These are phyloP conservation scores for Luperina nickerlii DNA, from an alignment of 2,888 invertebrate species.

Conservation along the genomic window DNA sequence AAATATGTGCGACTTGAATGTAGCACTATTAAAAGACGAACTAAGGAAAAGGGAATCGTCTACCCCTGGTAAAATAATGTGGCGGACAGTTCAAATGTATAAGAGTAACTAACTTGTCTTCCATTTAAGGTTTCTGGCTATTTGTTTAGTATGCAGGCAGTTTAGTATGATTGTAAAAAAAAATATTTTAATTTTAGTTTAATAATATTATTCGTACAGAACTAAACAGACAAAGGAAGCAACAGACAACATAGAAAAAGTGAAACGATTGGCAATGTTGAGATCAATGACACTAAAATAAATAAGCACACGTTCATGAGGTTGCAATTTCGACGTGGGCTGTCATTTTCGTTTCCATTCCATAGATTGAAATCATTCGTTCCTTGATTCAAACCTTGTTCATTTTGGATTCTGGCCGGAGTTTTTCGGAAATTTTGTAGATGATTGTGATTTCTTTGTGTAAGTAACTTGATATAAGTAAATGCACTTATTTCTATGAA, in stretches of 20 bases:
- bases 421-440: conserved; percentile 61
- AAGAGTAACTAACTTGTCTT: no score
- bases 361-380: conserved; percentile 69
- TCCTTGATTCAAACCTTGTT: conserved; percentile 68
- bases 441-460: conserved; percentile 61
- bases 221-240: neutral
- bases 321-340: conserved; percentile 86
- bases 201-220: neutral
- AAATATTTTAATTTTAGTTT: neutral
- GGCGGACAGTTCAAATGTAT: neutral
- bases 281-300: conserved; percentile 50
- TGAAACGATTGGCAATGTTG: conserved; percentile 25
- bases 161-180: neutral
- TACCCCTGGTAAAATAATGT: no score
- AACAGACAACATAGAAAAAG: neutral
- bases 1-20: no score
- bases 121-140: neutral
- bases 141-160: neutral
- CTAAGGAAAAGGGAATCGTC: no score
- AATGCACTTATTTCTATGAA: neutral
- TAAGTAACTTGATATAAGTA: conserved; percentile 56
- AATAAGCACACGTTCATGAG: conserved; percentile 72
- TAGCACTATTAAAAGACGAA: no score
- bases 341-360: conserved; percentile 74
- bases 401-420: conserved; percentile 71